These are phyloP conservation scores for Zapus hudsonius DNA, from an alignment of 2,113 vertebrate genomes.

Conservation along the genomic window DNA sequence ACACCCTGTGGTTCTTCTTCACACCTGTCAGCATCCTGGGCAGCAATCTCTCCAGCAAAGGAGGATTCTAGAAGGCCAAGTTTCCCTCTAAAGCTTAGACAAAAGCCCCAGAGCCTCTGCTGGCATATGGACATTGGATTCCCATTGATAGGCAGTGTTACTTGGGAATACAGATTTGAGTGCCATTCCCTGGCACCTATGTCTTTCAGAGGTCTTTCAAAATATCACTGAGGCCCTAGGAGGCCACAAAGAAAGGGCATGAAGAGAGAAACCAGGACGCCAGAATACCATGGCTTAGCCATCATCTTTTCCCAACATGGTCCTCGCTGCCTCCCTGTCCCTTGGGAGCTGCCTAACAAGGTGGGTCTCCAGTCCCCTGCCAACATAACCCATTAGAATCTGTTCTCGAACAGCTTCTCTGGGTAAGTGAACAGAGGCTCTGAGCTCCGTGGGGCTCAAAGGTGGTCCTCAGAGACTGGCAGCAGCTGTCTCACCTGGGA, in stretches of 20 bases:
- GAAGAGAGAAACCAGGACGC: neutral
- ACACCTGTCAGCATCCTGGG: neutral
- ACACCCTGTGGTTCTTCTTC: neutral
- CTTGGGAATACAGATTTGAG: neutral
- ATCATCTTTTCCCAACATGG: neutral
- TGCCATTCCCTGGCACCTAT: neutral
- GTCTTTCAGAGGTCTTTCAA: conserved; percentile 3
- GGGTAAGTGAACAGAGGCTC: neutral
- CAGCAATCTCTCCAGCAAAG: neutral
- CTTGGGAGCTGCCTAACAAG: neutral
- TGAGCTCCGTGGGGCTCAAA: neutral
- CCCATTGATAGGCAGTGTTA: neutral
- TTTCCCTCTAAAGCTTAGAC: neutral
- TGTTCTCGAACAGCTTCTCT: neutral
- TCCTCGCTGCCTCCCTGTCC: neutral
- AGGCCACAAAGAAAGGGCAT: neutral
- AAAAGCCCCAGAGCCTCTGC: neutral
- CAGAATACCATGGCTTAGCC: neutral
- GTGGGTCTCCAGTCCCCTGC: neutral
- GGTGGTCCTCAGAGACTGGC: neutral
- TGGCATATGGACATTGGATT: neutral
- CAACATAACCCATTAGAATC: neutral
- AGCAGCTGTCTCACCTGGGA: neutral
- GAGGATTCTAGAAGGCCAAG: neutral
- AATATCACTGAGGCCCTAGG: neutral